phyloP scores from a whole-genome alignment of 2,797 vertebrate genomes.

The Carcharodon carcharias region DNA sequence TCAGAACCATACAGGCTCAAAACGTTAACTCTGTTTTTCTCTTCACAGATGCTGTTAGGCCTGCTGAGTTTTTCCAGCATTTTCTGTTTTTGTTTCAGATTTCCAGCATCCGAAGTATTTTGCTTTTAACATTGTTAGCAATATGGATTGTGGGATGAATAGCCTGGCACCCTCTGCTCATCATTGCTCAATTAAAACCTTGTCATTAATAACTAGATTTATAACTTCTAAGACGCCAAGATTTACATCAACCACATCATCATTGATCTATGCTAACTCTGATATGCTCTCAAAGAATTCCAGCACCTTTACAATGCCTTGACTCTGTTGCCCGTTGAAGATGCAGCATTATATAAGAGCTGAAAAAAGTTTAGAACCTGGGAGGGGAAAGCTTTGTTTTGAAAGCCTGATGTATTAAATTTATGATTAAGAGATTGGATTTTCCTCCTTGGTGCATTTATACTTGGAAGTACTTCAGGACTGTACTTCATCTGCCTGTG shows the following conservation, averaged over 20 bases:
- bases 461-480: neutral
- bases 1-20: too few species aligned
- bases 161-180: neutral
- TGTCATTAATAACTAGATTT: neutral
- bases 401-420: neutral
- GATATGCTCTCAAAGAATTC: neutral
- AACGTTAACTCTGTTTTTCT: too few species aligned
- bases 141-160: neutral
- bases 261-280: neutral
- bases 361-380: neutral
- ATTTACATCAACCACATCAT: neutral
- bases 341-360: neutral
- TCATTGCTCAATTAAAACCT: neutral
- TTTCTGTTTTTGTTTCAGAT: too few species aligned
- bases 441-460: neutral
- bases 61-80: too few species aligned
- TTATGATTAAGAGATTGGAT: neutral
- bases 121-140: neutral
- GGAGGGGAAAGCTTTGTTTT: neutral
- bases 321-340: neutral
- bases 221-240: neutral
- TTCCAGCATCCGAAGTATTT: too few species aligned
- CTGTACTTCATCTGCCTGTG: neutral
- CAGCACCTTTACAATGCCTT: neutral
- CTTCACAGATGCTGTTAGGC: too few species aligned